Base-by-base conservation (phyloP, 2,113 vertebrate genomes). In the Ageneiosus marmoratus region DNA sequence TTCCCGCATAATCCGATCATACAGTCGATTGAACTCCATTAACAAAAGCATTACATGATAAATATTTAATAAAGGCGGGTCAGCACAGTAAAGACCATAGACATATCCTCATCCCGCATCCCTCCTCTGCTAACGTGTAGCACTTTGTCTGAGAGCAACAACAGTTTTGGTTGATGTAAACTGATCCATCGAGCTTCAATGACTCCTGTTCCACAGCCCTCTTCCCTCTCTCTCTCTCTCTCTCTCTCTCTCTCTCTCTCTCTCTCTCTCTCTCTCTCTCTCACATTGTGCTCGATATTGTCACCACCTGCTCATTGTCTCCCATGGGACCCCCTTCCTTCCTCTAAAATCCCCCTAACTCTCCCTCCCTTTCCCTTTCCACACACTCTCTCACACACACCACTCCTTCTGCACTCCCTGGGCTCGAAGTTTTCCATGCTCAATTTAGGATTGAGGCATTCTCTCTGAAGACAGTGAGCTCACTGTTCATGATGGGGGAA, bases 221-320 rank as follows among this genome's bases (percentile, higher is more conserved):
- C 0, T n/a, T 60, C 20, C 29, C 81, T 69, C 9, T 22, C 10
- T 63, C 34, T 63, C 3, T 55, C 13, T 48, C 34, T 51, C 44
- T 79, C 10, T 62, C 60, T 29, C 37, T 48, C 24, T 50, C 29
- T 77, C 27, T 82, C 20, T 50, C 12, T 70, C 46, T n/a, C 44
- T 44, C 29, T 41, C 56, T 62, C 58, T 51, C 44, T 51, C 72
- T 27, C 22, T 55, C n/a, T 20, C 29, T 63, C 50, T 50, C 72
- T 72, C 48, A 67, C 46, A 44, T 48, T 84, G 29, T 79, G 12
- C 29, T 55, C 44, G 56, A 65, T 73, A 41, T 32, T 80, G 55
- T 48, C 62, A 81, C 85, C 86, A 86, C 86, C 84, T 89, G 88
- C 74, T 83, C 69, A 51, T 60, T 50, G 63, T 75, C 55, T 85